These are phyloP conservation scores for Morone chrysops DNA, from an alignment of 2,113 vertebrate genomes.

Conservation along the genomic window DNA sequence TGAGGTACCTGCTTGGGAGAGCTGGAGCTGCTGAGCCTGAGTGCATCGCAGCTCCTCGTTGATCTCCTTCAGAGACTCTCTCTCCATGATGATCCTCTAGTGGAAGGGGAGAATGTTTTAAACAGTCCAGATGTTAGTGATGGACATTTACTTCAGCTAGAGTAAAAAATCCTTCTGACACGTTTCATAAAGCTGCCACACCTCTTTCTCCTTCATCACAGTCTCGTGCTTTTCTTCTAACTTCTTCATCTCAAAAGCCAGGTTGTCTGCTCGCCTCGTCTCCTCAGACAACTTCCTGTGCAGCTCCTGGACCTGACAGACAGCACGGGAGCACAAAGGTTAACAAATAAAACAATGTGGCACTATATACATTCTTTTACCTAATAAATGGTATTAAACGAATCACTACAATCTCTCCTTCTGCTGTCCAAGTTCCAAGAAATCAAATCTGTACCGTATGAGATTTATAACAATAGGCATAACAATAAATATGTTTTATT, in stretches of 20 bases:
- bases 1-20: constrained; percentile 90
- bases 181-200: constrained; percentile 57
- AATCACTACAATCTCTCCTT: neutral
- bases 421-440: neutral
- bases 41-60: constrained; percentile 96
- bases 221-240: constrained; percentile 94
- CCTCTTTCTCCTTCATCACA: constrained; percentile 95
- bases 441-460: neutral
- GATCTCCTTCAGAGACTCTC: constrained; percentile 93
- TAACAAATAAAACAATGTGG: neutral
- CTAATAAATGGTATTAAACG: neutral
- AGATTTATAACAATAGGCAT: neutral
- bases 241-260: constrained; percentile 93
- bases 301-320: constrained; percentile 92
- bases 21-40: constrained; percentile 92
- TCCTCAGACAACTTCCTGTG: constrained; percentile 94
- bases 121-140: neutral
- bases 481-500: neutral
- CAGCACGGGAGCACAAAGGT: neutral
- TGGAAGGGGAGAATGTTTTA: neutral
- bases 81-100: constrained; percentile 93
- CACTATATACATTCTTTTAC: neutral
- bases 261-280: constrained; percentile 92
- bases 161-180: neutral
- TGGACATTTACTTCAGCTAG: neutral